Conservation (phyloP, 2,113 vertebrate species). For the Mohoua ochrocephala region DNA sequence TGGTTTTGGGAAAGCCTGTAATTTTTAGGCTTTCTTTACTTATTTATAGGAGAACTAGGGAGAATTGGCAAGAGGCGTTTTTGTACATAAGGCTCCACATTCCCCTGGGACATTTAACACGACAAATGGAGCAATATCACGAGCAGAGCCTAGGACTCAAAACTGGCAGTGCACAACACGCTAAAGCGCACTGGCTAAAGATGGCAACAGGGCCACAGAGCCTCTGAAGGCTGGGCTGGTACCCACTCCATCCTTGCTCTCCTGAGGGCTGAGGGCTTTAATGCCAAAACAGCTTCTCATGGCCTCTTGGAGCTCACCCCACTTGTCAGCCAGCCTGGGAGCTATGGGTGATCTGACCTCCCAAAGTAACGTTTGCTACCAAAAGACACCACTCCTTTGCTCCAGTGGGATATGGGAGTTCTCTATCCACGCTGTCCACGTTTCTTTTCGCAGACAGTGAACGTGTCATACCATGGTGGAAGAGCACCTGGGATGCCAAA, state of each 20-base stretch:
- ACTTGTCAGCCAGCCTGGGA: not conserved
- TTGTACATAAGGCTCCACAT: not conserved
- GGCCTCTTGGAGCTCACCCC: not conserved
- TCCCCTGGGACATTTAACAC: not conserved
- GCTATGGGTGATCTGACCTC: not conserved
- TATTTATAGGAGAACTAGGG: not conserved
- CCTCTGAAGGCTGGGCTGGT: not conserved
- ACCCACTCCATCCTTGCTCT: not conserved
- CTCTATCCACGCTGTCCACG: not conserved
- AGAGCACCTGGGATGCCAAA: not conserved
- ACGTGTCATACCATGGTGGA: not conserved
- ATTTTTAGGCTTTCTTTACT: not conserved
- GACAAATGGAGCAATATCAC: not conserved
- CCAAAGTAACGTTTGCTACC: not conserved
- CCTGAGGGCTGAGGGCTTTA: not conserved
- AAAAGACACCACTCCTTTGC: not conserved
- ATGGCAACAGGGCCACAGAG: not conserved
- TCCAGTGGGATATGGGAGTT: not conserved
- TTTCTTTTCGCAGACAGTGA: not conserved
- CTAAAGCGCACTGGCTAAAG: not conserved
- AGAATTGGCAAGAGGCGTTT: not conserved
- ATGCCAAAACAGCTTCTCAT: not conserved
- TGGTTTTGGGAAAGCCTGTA: not conserved
- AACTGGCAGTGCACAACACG: not conserved
- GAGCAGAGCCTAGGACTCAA: not conserved